Base-by-base conservation (phyloP, 1,140 invertebrate genomes). In the Venturia canescens region DNA sequence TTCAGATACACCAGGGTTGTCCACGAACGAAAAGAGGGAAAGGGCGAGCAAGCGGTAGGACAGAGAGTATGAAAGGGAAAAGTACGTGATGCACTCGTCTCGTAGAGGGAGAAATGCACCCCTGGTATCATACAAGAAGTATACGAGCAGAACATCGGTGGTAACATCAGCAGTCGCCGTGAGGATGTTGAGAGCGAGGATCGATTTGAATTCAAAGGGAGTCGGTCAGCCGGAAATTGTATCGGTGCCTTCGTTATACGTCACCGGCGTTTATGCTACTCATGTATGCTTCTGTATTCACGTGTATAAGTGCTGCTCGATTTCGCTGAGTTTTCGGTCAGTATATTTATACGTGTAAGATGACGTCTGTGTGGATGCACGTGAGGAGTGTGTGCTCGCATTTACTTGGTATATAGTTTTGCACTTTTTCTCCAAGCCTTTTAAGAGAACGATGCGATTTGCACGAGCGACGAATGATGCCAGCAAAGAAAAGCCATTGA, bases 171-270 rank as follows among this genome's bases (percentile, higher is more conserved):
- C n/a, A 29, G 29, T 69, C 16, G 1, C 27, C 50, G 29, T 29
- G 60, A 63, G n/a, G 60, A 63, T 13, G n/a, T 7, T 53, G 71
- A 74, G 71, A 15, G 21, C 27, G n/a, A 63, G 75, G 75, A 77
- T 77, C 75, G 75, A 77, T 77, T 77, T 31, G 75, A 77, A 77
- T 77, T 77, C 66, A 79, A 79, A 79, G 66, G 31, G 78, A 72
- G 69, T 70, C 78, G 78, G 78, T 79, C 78, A 72, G 69, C 78
- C 66, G 78, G 78, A 79, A 79, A 79, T 79, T 79, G 78, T 79
- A 79, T 79, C 66, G 78, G 78, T 79, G 70, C 66, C 78, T 70
- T 79, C 69, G 78, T 79, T 79, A 79, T 79, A 79, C 75, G 75
- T 44, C 34, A 57, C 57, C n/a, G 60, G 75, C 75, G 60, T 77